Evolutionary conservation across 1,140 invertebrate species (phyloP).

Genomic region (Laupala kohalensis): DNA sequence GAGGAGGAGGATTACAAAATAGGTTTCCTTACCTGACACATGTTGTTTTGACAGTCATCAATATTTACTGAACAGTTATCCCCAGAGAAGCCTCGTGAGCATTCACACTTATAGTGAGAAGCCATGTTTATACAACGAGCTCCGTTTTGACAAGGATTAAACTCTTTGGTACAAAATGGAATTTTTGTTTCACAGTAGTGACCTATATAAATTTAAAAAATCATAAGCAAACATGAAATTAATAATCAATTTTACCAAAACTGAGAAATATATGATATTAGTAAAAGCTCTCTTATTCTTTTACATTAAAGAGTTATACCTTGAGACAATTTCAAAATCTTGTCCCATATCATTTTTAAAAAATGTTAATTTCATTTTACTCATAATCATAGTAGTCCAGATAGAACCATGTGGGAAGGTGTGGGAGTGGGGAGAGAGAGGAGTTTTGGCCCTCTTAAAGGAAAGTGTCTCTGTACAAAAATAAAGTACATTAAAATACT

Average conservation of each 20-base stretch:
- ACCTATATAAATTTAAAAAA: conserved; percentile 29
- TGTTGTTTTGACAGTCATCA: conserved; percentile 82
- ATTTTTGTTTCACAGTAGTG: conserved; percentile 87
- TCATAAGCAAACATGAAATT: neutral
- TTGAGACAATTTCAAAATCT: too few relatives aligned
- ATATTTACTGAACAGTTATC: conserved; percentile 86
- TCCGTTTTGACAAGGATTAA: conserved; percentile 86
- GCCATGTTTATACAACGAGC: conserved; percentile 77
- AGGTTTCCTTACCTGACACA: conserved; percentile 60
- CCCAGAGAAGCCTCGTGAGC: conserved; percentile 76
- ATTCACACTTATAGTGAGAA: conserved; percentile 86
- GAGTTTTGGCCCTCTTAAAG: too few relatives aligned
- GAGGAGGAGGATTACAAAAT: too few relatives aligned
- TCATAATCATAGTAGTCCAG: too few relatives aligned
- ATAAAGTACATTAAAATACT: too few relatives aligned
- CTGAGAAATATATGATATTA: neutral
- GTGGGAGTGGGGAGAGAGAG: too few relatives aligned
- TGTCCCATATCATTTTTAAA: too few relatives aligned
- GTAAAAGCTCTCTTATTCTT: neutral
- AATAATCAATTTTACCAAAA: neutral
- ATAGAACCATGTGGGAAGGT: too few relatives aligned
- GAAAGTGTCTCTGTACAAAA: too few relatives aligned
- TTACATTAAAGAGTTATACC: too few relatives aligned
- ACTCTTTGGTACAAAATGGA: conserved; percentile 78
- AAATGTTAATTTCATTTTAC: too few relatives aligned